Percentiles rank a stretch among this genome's conserved stretches.
Evolutionary conservation across 2,888 invertebrate species (phyloP).

Genomic region (Drosophila trichaetosa): DNA sequence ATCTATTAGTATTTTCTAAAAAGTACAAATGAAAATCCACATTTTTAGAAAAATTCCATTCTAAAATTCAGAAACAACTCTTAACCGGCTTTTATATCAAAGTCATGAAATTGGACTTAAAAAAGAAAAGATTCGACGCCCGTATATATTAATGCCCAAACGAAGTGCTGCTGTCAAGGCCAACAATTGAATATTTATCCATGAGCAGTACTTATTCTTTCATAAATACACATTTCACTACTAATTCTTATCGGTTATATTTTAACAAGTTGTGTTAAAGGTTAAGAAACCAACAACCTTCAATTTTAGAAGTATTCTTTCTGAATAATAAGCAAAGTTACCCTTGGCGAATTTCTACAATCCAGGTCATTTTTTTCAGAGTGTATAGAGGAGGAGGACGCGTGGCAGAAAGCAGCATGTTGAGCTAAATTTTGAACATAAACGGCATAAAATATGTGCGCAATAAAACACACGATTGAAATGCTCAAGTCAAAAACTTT

Average conservation of each 20-base stretch:
- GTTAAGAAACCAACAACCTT: neutral
- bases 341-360: neutral
- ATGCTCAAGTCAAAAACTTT: slow-evolving; percentile 78
- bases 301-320: neutral
- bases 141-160: neutral
- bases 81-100: neutral
- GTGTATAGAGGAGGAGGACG: neutral
- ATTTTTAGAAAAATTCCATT: neutral
- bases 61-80: neutral
- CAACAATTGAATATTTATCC: neutral
- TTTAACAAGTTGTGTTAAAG: neutral
- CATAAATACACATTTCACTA: neutral
- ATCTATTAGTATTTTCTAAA: neutral
- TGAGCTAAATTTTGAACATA: slow-evolving; percentile 75
- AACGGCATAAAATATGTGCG: slow-evolving; percentile 80
- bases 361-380: neutral
- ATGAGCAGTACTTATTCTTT: neutral
- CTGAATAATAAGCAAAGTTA: neutral
- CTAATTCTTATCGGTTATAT: neutral
- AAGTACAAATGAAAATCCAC: neutral
- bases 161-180: no score
- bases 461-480: slow-evolving; percentile 80
- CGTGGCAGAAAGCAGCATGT: slow-evolving; percentile 43
- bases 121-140: neutral
- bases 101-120: neutral